Evolutionary conservation across 1,140 invertebrate species (phyloP), one percentile per base, ranked within the genome.

Genomic region (Melipona quadrifasciata): DNA sequence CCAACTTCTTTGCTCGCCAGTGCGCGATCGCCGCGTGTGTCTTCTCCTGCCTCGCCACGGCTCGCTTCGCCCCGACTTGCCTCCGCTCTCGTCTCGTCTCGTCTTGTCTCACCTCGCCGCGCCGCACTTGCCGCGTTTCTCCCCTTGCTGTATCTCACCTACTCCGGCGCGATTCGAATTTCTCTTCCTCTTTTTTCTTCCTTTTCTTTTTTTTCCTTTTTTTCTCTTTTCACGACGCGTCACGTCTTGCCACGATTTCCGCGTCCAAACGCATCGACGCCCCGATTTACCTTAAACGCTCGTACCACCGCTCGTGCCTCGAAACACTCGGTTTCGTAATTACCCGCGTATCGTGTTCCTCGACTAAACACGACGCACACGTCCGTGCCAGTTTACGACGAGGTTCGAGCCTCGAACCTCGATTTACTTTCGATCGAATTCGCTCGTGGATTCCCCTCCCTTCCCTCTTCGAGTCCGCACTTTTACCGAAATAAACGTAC

Each of bases 1-100:
- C 79, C 70, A 71, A 86, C 83, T 74, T 72, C 55, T 51, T 55
- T 53, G 68, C 79, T 53, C 47, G 57, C 27, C 39, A 81, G 58
- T 72, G 71, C 47, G 71, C 74, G 34, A 16, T 39, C 61, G 31
- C 55, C 61, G 14, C 16, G 14, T 47, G 39, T 47, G 8, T 47
- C 39, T 47, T 47, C 39, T 31, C 80, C 68, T 64, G 58, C n/a
- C 31, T 51, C 58, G 34, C 19, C 64, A 2, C 76, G 61, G n/a
- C 27, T 78, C 27, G n/a, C 47, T 21, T 67, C 39, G 14, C 76
- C n/a, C 11, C 39, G 8, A 4, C 34, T 10, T 39, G 19, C 27
- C n/a, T 14, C 68, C 2, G 2, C 21, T 16, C 24, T 11, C 39
- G 21, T 17, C 64, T 31, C 64, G 14, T 67, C 27, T 71, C 68